Percentiles rank a stretch among this genome's conserved stretches.
phyloP scores from a whole-genome alignment of 2,113 vertebrate species.

The Eretmochelys imbricata region DNA sequence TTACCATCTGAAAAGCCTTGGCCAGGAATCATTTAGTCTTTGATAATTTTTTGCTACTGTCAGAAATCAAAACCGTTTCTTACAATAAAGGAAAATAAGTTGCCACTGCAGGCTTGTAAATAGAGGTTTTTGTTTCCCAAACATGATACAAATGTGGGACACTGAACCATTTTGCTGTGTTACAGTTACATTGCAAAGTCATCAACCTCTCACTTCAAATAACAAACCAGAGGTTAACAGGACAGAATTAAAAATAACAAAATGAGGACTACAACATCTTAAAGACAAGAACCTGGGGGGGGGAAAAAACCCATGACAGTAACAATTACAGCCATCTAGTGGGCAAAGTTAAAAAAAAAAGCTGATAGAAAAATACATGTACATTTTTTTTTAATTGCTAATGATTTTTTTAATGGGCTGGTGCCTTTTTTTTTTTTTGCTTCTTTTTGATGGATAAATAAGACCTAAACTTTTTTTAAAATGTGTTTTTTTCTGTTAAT shows the following conservation, averaged over 20 bases:
- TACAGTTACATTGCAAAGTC: neutral
- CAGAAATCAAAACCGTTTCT: neutral
- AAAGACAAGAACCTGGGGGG: neutral
- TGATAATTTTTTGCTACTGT: neutral
- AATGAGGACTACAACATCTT: neutral
- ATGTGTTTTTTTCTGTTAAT: neutral
- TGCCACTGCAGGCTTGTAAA: neutral
- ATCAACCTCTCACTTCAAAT: rapidly evolving
- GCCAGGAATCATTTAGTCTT: rapidly evolving
- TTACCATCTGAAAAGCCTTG: neutral
- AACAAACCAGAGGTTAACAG: rapidly evolving
- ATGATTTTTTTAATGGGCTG: neutral
- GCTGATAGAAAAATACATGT: too few species aligned
- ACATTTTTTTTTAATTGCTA: neutral
- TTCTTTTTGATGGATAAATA: neutral
- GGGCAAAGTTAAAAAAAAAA: constrained; percentile 24
- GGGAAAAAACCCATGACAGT: neutral
- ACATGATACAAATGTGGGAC: rapidly evolving
- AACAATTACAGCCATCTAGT: constrained; percentile 66
- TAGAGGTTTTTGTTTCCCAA: neutral
- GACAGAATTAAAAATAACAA: rapidly evolving
- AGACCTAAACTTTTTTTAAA: neutral
- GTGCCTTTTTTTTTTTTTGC: neutral
- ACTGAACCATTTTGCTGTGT: neutral
- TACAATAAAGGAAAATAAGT: neutral